These are phyloP conservation scores for Venturia canescens DNA, from an alignment of 1,140 invertebrate species.

Conservation along the genomic window DNA sequence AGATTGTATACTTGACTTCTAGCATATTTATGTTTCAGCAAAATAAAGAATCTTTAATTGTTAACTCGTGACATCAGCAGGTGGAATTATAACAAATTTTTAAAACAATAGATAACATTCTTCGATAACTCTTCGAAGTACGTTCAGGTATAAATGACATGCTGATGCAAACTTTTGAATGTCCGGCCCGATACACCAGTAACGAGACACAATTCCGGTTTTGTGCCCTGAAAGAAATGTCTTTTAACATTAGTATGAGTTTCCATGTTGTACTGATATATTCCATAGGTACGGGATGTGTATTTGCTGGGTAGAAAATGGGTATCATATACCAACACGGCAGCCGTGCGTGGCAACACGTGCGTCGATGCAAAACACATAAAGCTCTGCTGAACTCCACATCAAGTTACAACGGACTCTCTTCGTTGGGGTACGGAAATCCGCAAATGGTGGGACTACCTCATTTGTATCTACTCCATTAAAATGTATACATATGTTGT, in stretches of 20 bases:
- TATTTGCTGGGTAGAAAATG: not conserved
- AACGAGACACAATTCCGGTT: not conserved
- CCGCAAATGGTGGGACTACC: not conserved
- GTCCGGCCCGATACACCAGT: too few species aligned
- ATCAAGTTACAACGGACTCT: constrained; percentile 5
- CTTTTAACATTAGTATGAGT: not conserved
- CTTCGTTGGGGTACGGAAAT: not conserved
- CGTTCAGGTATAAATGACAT: too few species aligned
- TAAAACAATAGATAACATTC: too few species aligned
- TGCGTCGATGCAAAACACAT: constrained; percentile 26
- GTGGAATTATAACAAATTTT: too few species aligned
- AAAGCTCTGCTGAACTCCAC: constrained; percentile 8
- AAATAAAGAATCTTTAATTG: too few species aligned
- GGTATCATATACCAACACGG: constrained; percentile 3
- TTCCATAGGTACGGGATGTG: not conserved
- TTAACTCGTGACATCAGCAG: too few species aligned
- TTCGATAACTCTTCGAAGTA: too few species aligned
- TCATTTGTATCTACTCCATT: not conserved
- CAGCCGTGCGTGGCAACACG: constrained; percentile 10
- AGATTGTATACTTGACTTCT: too few species aligned
- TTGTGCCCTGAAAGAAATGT: not conserved
- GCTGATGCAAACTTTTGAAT: too few species aligned
- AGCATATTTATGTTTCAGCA: too few species aligned
- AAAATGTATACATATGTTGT: not conserved
- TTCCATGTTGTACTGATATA: not conserved